These are phyloP conservation scores for Scolopax mira DNA, from an alignment of 2,113 vertebrate genomes.

Conservation along the genomic window DNA sequence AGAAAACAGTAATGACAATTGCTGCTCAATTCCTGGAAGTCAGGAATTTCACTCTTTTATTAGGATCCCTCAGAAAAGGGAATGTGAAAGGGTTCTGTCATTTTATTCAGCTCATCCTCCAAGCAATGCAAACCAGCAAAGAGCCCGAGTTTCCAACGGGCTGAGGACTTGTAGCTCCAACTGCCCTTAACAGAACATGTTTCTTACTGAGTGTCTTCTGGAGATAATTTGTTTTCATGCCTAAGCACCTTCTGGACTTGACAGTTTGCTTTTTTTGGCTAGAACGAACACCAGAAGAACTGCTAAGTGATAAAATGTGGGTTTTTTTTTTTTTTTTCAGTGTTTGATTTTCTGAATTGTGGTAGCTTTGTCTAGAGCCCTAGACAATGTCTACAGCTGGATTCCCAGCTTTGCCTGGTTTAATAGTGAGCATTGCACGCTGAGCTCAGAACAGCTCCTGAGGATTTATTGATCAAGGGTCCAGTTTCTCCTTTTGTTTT, in stretches of 20 bases:
- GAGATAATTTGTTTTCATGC: slow-evolving; percentile 1
- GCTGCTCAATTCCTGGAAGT: neutral
- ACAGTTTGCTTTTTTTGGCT: neutral
- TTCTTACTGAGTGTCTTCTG: neutral
- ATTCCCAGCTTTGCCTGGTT: neutral
- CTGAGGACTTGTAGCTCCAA: neutral
- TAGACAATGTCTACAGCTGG: neutral
- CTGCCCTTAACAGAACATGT: neutral
- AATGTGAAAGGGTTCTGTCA: neutral
- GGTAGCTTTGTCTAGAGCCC: neutral
- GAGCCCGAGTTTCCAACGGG: fast-evolving
- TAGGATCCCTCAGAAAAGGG: neutral
- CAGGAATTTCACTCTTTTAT: neutral
- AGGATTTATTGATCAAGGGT: neutral
- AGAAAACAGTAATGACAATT: neutral
- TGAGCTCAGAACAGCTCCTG: neutral
- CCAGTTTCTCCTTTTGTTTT: neutral
- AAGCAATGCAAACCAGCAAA: neutral
- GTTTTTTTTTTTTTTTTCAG: neutral
- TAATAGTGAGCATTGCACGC: neutral
- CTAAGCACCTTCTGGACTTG: neutral
- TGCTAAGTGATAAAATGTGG: neutral
- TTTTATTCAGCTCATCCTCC: neutral
- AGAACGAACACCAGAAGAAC: neutral
- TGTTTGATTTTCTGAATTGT: neutral